Evolutionary conservation across 35 echinoderm and acorn worm species (phyloP).

Genomic region (Lytechinus pictus): DNA sequence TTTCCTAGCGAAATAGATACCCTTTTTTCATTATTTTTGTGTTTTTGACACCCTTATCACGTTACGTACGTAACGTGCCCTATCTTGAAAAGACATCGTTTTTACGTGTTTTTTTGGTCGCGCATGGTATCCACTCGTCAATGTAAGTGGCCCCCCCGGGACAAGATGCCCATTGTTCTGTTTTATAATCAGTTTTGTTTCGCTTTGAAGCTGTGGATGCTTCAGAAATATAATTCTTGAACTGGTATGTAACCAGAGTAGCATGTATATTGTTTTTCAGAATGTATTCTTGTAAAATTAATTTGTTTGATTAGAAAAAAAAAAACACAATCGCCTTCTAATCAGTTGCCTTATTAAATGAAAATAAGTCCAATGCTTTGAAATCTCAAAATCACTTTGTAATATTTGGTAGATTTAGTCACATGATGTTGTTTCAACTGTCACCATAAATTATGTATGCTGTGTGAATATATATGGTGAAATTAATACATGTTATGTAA

Average conservation of each 20-base stretch:
- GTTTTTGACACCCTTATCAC: too few species aligned
- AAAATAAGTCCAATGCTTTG: background rate
- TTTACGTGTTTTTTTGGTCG: too few species aligned
- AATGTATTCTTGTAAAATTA: background rate
- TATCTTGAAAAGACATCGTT: too few species aligned
- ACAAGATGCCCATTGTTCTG: background rate
- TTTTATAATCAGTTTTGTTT: background rate
- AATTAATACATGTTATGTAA: background rate
- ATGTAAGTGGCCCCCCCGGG: too few species aligned
- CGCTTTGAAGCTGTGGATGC: background rate
- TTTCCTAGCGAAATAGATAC: too few species aligned
- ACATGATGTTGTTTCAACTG: background rate
- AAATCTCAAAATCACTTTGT: background rate
- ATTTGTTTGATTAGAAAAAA: background rate
- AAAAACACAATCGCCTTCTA: background rate
- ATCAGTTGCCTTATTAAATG: background rate
- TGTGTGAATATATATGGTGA: background rate
- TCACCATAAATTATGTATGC: background rate
- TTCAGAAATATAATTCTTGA: too few species aligned
- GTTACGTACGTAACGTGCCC: too few species aligned
- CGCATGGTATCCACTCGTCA: too few species aligned
- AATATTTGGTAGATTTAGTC: background rate
- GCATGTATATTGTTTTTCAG: too few species aligned
- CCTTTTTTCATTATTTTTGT: too few species aligned
- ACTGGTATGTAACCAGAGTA: too few species aligned